A percentile compares a stretch with the other conserved stretches of the same genome.
Evolutionary conservation across 2,797 vertebrate species (phyloP).

Genomic region (Zalophus californianus): DNA sequence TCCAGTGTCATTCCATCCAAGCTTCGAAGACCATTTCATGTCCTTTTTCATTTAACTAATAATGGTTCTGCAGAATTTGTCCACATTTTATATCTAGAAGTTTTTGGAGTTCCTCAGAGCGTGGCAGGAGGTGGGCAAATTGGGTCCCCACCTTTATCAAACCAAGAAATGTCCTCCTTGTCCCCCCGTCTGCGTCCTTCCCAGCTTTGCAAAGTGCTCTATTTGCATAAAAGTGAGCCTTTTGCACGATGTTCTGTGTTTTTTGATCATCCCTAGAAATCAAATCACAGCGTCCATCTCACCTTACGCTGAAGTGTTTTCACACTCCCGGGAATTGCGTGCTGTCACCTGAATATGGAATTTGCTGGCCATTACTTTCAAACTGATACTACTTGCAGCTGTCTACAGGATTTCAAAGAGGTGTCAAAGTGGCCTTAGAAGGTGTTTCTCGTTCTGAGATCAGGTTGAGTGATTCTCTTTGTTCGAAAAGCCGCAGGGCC

Average conservation of each 20-base stretch:
- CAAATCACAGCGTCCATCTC: conserved; percentile 76
- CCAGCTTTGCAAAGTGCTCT: not conserved
- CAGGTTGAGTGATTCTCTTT: not conserved
- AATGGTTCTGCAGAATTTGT: not conserved
- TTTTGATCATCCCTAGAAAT: conserved; percentile 76
- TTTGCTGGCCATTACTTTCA: conserved; percentile 50
- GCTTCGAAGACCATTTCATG: not conserved
- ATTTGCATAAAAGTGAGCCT: conserved; percentile 67
- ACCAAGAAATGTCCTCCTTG: not conserved
- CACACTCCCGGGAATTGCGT: conserved; percentile 71
- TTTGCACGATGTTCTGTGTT: conserved; percentile 60
- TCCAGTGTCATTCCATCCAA: not conserved
- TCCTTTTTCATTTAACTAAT: not conserved
- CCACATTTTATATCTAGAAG: not conserved
- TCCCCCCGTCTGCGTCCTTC: not conserved
- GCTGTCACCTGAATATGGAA: conserved; percentile 67
- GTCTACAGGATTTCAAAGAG: conserved; percentile 54
- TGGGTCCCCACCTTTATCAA: not conserved
- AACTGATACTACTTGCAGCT: conserved; percentile 61
- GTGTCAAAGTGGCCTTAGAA: conserved; percentile 68
- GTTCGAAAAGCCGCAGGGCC: not conserved
- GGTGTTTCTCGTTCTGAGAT: conserved; percentile 45
- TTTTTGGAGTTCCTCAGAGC: conserved; percentile 37
- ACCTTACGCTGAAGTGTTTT: conserved; percentile 74
- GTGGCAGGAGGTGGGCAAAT: not conserved